phyloP scores from a whole-genome alignment of 2,888 invertebrate genomes.

The Clitarchus hookeri region DNA sequence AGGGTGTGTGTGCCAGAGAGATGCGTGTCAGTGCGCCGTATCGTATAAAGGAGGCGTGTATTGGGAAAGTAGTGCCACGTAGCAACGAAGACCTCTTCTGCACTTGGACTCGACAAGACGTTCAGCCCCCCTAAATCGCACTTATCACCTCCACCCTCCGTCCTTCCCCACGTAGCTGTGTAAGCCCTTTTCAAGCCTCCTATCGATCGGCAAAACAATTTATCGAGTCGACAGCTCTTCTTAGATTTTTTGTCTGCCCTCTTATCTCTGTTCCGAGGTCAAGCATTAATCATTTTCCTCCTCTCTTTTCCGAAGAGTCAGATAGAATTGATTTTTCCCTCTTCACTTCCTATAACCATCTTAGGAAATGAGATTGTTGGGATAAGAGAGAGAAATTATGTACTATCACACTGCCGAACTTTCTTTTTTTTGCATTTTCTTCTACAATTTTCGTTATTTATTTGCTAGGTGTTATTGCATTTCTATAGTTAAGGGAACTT shows the following conservation, averaged over 20 bases:
- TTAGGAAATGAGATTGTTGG: background rate
- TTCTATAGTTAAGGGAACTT: too few species aligned
- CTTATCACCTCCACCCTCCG: background rate
- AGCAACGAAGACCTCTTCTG: background rate
- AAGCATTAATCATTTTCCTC: conserved; percentile 8
- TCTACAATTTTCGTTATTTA: too few species aligned
- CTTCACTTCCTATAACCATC: background rate
- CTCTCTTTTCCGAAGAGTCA: background rate
- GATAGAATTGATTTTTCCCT: background rate
- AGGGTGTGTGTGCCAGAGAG: too few species aligned
- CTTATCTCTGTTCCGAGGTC: conserved; percentile 8
- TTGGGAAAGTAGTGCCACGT: too few species aligned
- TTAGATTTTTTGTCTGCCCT: background rate
- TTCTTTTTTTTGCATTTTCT: background rate
- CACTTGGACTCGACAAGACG: background rate
- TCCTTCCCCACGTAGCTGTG: background rate
- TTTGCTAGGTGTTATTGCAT: too few species aligned
- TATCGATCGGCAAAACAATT: conserved; percentile 8
- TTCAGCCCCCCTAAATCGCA: too few species aligned
- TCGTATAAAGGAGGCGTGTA: too few species aligned
- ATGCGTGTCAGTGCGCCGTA: too few species aligned
- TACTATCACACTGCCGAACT: background rate
- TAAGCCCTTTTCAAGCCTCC: conserved; percentile 9
- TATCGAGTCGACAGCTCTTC: conserved; percentile 14
- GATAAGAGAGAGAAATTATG: background rate